Evolutionary conservation across 2,113 vertebrate genomes (phyloP).

Genomic region (Asarcornis scutulata): DNA sequence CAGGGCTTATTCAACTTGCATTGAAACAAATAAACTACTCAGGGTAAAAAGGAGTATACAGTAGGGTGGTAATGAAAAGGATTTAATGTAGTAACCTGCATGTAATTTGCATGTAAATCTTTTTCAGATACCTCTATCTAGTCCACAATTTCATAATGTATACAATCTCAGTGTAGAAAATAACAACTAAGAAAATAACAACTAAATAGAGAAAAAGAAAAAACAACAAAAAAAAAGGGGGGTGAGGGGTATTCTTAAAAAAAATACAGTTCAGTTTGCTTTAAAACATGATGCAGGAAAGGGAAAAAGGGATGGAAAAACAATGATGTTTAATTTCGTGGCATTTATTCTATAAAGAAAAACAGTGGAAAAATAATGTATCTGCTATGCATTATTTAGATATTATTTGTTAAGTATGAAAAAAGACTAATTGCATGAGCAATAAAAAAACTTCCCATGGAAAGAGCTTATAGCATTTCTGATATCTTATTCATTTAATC

Average conservation of each 20-base stretch:
- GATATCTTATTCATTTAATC: slow-evolving; percentile 65
- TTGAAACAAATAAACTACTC: background rate
- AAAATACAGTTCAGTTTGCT: background rate
- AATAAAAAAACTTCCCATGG: slow-evolving; percentile 9
- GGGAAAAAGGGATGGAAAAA: background rate
- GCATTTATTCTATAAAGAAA: background rate
- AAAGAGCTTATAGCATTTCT: slow-evolving; percentile 40
- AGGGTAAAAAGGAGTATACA: background rate
- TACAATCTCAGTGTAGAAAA: background rate
- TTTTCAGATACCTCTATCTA: background rate
- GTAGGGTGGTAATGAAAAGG: background rate
- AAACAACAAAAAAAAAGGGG: background rate
- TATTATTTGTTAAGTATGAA: slow-evolving; percentile 13
- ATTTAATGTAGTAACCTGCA: background rate
- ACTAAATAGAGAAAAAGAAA: background rate
- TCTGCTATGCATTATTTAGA: slow-evolving; percentile 19
- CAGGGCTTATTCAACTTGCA: background rate
- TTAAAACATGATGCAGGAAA: background rate
- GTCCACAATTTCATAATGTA: background rate
- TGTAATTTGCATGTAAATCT: background rate
- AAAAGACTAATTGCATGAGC: slow-evolving; percentile 42
- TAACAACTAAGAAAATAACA: background rate
- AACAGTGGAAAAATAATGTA: background rate
- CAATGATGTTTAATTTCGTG: background rate
- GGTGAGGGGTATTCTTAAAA: background rate